These are phyloP conservation scores for Plagiodera versicolora DNA, from an alignment of 2,888 invertebrate genomes.

Conservation along the genomic window DNA sequence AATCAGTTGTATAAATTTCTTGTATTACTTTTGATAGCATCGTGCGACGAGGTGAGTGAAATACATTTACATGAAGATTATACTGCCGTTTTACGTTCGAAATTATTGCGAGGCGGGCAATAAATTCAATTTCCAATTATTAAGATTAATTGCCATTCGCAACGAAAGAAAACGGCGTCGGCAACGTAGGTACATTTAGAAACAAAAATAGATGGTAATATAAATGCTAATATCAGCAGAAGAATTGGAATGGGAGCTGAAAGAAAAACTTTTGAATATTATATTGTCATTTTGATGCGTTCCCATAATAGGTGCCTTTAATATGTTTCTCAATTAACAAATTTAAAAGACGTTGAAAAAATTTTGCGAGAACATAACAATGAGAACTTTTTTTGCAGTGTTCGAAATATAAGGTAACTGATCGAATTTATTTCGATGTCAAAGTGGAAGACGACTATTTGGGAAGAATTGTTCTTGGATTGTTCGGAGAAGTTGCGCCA, in stretches of 20 bases:
- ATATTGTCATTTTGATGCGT: not conserved
- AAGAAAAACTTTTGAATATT: not conserved
- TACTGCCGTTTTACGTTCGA: conserved; percentile 23
- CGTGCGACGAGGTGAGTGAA: conserved; percentile 25
- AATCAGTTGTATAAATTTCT: conserved; percentile 21
- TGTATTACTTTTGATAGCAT: conserved; percentile 19
- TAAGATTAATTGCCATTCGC: conserved; percentile 28
- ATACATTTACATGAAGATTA: conserved; percentile 27
- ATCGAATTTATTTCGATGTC: conserved; percentile 82
- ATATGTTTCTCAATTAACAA: not conserved
- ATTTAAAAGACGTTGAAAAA: not conserved
- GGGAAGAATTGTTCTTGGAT: conserved; percentile 80
- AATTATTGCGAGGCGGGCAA: conserved; percentile 18
- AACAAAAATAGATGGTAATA: conserved; percentile 25
- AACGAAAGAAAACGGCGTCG: conserved; percentile 23
- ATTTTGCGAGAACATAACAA: too few relatives aligned
- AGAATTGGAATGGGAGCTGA: conserved; percentile 4
- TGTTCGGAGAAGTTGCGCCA: conserved; percentile 87
- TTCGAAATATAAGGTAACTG: conserved; percentile 70
- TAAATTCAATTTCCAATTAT: conserved; percentile 32
- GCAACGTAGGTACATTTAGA: conserved; percentile 20
- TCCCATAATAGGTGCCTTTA: too few relatives aligned
- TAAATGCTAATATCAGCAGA: conserved; percentile 27
- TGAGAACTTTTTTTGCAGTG: conserved; percentile 55
- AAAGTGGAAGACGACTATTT: conserved; percentile 69